These are phyloP conservation scores for Drosophila quadrilineata DNA, from an alignment of 1,140 invertebrate genomes.

Conservation along the genomic window DNA sequence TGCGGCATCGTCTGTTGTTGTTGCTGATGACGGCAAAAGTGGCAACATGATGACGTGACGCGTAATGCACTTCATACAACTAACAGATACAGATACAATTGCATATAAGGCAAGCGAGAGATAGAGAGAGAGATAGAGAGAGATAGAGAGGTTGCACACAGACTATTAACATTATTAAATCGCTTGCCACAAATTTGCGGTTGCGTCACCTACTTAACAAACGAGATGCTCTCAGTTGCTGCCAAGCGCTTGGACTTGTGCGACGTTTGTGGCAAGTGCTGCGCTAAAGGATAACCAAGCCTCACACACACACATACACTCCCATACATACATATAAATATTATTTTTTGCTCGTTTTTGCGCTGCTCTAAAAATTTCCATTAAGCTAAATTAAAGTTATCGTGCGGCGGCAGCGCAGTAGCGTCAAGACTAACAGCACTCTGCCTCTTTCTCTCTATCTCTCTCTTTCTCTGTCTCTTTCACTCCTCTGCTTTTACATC, in stretches of 20 bases:
- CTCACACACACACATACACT: constrained; percentile 30
- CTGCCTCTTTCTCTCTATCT: background rate
- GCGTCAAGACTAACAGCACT: constrained; percentile 12
- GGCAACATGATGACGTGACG: constrained; percentile 67
- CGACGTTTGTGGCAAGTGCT: background rate
- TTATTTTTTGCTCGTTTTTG: constrained; percentile 24
- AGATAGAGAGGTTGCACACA: too few relatives aligned
- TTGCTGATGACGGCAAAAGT: constrained; percentile 26
- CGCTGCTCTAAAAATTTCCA: constrained; percentile 65
- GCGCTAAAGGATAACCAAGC: constrained; percentile 31
- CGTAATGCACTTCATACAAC: constrained; percentile 22
- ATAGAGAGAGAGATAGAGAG: too few relatives aligned
- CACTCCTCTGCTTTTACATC: constrained; percentile 14
- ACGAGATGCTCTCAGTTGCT: constrained; percentile 13
- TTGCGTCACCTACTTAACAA: constrained; percentile 78
- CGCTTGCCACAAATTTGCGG: constrained; percentile 73
- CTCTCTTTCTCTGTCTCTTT: constrained; percentile 3
- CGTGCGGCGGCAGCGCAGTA: constrained; percentile 55
- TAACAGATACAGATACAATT: constrained; percentile 30
- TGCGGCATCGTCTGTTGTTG: constrained; percentile 41
- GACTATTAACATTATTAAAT: constrained; percentile 72
- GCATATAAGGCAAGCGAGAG: background rate
- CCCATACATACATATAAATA: too few relatives aligned
- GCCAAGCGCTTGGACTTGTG: constrained; percentile 10
- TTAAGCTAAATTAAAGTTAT: constrained; percentile 80